Base-by-base conservation (phyloP, 2,113 vertebrate genomes). In the Propithecus coquereli region DNA sequence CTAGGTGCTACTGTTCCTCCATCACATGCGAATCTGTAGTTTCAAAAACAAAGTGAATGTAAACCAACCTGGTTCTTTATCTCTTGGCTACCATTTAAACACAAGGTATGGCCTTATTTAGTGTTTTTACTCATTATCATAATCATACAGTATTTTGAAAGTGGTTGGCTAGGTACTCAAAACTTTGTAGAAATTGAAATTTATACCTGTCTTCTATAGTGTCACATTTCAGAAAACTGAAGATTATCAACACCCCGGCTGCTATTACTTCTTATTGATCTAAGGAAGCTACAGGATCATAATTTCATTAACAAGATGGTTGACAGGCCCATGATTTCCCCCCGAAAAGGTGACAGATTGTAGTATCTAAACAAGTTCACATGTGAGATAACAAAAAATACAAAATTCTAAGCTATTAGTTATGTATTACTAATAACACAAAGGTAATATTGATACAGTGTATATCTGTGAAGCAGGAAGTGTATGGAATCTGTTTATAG, bases 1-100 rank as follows among this genome's bases (percentile, higher is more conserved):
- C 98, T 98, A 98, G 98, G 82, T 98, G 98, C 0, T 88, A 92
- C 80, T 85, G 97, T 98, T 98, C 84, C 93, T 96, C 98, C 96
- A 97, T 7, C n/a, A 76, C 66, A 91, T 43, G 7, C 18, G 43
- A 54, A 71, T 37, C 45, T 68, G 5, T 40, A 6, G 52, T 27
- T 3, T 57, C 8, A 74, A 82, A 71, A 37, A 87, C 93, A 61
- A 8, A 7, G 40, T n/a, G 7, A 25, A 37, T 1, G 37, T 37
- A 85, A 95, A 96, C 10, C 1, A 66, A 45, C 79, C 40, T 23
- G 30, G 30, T 65, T 66, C 81, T 71, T 61, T 32, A 16, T 71
- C 1, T 5, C 11, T 79, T 13, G 17, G 68, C 30, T 37, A 3
- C 76, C 45, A 2, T 59, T 89, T 74, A 82, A 96, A 95, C 3